Base-by-base conservation (phyloP, 1,140 invertebrate genomes). In the Orius insidiosus region DNA sequence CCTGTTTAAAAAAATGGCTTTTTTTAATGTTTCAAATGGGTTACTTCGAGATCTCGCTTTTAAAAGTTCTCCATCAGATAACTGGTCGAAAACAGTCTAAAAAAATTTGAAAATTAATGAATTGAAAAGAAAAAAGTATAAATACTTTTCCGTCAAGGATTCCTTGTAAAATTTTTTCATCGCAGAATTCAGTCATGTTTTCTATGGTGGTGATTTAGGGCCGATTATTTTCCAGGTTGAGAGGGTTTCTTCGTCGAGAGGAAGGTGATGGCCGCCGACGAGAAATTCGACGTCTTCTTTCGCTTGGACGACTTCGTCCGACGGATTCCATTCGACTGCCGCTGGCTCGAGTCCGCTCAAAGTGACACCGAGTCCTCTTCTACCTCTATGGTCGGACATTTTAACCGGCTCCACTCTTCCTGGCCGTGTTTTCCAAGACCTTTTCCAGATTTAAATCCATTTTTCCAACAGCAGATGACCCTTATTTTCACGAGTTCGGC, bases 1-100 rank as follows among this genome's bases (percentile, higher is more conserved):
- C 94, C 94, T 74, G 60, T 97, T 97, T 40, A 89, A 70, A 62
- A 98, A 98, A 55, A 95, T 80, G 0, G 74, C 83, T 43, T 78
- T 77, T 19, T 79, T 71, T 52, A 98, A 88, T 1, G 80, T 88
- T 69, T 98, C 95, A 63, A 85, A 98, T 1, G 92, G 89, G 73
- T 98, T 98, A 5, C 83, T 82, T 52, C 83, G 66, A 1, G 75
- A 76, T 44, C 92, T 68, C 0, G 92, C 88, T 55, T 76, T 73
- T 42, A 78, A 69, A 62, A 94, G 67, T 58, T 45, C 50, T 14
- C 45, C 31, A 5, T 34, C 35, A 14, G 18, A 13, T 11, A 48
- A 9, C 5, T 52, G n/a, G 35, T 47, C 42, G 45, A 52, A 47
- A 9, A 47, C 41, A 6, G 18, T 24, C 43, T 52, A 15, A 38